These are phyloP conservation scores for Epiperipatus broadwayi DNA, from an alignment of 2,888 invertebrate species.

Conservation along the genomic window DNA sequence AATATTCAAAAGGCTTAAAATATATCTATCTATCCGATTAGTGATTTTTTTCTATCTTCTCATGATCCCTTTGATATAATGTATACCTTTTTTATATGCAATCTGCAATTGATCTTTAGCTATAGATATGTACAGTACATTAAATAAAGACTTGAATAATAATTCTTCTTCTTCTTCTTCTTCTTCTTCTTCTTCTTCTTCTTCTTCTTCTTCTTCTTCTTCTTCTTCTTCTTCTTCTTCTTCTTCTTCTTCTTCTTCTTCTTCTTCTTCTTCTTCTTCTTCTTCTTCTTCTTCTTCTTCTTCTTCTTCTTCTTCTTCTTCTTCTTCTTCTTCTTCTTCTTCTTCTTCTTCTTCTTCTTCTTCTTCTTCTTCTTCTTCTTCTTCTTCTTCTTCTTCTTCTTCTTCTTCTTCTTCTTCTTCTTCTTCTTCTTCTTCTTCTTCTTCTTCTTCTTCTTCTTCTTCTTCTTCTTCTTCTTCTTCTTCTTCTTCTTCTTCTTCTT, in stretches of 20 bases:
- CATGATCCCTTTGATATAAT: too few relatives aligned
- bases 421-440: slow-evolving; percentile 16
- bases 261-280: slow-evolving; percentile 18
- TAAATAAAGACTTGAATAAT: too few relatives aligned
- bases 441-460: not conserved
- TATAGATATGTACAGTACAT: too few relatives aligned
- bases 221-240: too few relatives aligned
- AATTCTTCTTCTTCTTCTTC: too few relatives aligned
- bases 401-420: slow-evolving; percentile 19
- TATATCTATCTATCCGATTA: too few relatives aligned
- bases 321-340: slow-evolving; percentile 16
- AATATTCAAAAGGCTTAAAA: too few relatives aligned
- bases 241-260: slow-evolving; percentile 8
- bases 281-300: slow-evolving; percentile 21
- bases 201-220: too few relatives aligned
- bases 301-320: slow-evolving; percentile 22
- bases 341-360: slow-evolving; percentile 1
- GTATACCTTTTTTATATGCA: too few relatives aligned
- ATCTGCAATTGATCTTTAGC: too few relatives aligned
- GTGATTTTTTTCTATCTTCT: too few relatives aligned
- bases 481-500: slow-evolving; percentile 16
- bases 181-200: too few relatives aligned
- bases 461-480: slow-evolving; percentile 19
- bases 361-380: slow-evolving; percentile 6
- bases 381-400: slow-evolving; percentile 22